Base-by-base conservation (phyloP, 2,888 invertebrate genomes). In the Trichogramma dendrolimi region DNA sequence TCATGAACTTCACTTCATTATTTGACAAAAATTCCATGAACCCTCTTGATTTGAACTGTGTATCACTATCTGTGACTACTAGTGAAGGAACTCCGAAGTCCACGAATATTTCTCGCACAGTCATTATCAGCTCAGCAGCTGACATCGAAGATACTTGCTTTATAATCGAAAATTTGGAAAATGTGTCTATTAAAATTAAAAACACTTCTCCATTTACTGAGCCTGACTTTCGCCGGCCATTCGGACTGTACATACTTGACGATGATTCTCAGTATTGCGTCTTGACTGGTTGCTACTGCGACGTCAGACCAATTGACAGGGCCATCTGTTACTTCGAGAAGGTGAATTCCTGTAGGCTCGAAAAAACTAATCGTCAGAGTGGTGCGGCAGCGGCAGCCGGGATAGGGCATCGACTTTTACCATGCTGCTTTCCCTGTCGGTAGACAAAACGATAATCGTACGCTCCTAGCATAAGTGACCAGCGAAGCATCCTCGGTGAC, bases 371-470 rank as follows among this genome's bases (percentile, higher is more conserved):
- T 52, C 55, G 27, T 51, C 39, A n/a, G 8, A 1, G 5, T 10
- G 10, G n/a, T 10, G 4, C 40, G 78, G 11, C 78, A 75, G 63
- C 70, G 80, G n/a, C 75, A 79, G 46, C 41, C 54, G 39, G 3
- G 55, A 55, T 1, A 58, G 41, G 11, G 53, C 46, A 39, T 57
- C 61, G 10, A 49, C 61, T 2, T 2, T 57, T 57, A 6, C 52
- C 53, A 46, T 58, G 55, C 4, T 38, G 48, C 14, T 53, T 48
- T 14, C 57, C 60, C 27, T 38, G 8, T 8, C 53, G 41, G 44
- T 65, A 51, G 6, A 48, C 52, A 14, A 67, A 58, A 1, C 2
- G 14, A n/a, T 56, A 64, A 54, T 62, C 54, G 40, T 62, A 59
- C 1, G 54, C 67, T 4, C 54, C 7, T 41, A 65, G 27, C 0